Evolutionary conservation across 2,888 invertebrate genomes (phyloP).

Genomic region (Rhamphomyia laevipes): DNA sequence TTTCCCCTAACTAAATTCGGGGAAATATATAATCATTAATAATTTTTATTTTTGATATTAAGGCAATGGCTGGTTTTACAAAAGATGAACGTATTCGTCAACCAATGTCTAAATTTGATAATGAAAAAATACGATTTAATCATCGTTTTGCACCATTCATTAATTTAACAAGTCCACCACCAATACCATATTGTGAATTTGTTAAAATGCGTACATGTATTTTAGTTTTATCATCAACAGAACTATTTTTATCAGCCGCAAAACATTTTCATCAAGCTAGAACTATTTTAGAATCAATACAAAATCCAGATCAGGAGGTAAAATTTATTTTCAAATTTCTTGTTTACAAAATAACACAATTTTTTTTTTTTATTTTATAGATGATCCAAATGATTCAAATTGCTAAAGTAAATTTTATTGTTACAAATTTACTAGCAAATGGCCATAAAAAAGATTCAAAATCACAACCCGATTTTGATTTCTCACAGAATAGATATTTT

Average conservation of each 20-base stretch:
- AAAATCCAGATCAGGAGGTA: slow-evolving; percentile 71
- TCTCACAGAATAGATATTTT: slow-evolving; percentile 77
- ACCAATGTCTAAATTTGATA: slow-evolving; percentile 83
- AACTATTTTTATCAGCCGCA: slow-evolving; percentile 70
- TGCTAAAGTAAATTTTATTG: slow-evolving; percentile 91
- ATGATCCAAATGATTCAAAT: slow-evolving; percentile 73
- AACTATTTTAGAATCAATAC: slow-evolving; percentile 69
- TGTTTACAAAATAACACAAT: not conserved
- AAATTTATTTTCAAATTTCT: slow-evolving; percentile 7
- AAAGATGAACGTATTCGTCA: slow-evolving; percentile 75
- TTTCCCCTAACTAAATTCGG: not conserved
- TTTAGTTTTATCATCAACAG: slow-evolving; percentile 46
- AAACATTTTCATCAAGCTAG: slow-evolving; percentile 89
- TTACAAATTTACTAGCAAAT: slow-evolving; percentile 80
- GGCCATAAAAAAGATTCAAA: slow-evolving; percentile 84
- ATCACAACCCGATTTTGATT: slow-evolving; percentile 82
- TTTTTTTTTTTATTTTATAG: slow-evolving; percentile 40
- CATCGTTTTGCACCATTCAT: slow-evolving; percentile 88
- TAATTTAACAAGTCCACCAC: slow-evolving; percentile 75
- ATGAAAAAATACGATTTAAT: slow-evolving; percentile 87
- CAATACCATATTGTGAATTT: slow-evolving; percentile 82
- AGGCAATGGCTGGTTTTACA: slow-evolving; percentile 84
- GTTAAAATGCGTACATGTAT: slow-evolving; percentile 65
- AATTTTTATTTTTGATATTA: slow-evolving; percentile 19
- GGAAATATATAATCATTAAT: not conserved